Conservation (phyloP, 1,140 invertebrate species). For the Hetaerina americana region DNA sequence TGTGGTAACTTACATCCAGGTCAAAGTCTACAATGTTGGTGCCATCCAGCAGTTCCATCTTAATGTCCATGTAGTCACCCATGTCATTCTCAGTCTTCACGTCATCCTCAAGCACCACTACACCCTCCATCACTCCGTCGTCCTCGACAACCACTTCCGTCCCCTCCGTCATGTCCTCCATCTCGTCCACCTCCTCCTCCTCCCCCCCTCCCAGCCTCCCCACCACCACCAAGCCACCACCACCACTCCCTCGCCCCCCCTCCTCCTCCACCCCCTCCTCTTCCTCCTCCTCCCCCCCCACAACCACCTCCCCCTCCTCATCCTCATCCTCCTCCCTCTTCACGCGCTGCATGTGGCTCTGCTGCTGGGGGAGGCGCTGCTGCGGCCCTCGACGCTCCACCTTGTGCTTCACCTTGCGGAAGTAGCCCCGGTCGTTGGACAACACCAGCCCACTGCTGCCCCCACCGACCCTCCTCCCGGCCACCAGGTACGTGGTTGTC, state of each 20-base stretch:
- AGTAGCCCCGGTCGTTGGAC: not conserved
- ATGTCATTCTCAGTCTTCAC: constrained; percentile 36
- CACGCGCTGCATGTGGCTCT: constrained; percentile 12
- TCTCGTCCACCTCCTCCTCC: constrained; percentile 29
- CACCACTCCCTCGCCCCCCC: too few relatives aligned
- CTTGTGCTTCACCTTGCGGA: not conserved
- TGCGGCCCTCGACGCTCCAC: too few relatives aligned
- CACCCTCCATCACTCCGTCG: constrained; percentile 33
- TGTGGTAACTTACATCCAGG: constrained; percentile 31
- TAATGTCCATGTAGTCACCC: constrained; percentile 40
- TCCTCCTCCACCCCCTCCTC: constrained; percentile 35
- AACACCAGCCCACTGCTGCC: not conserved
- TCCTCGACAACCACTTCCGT: constrained; percentile 27
- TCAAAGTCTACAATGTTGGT: constrained; percentile 29
- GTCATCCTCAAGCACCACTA: constrained; percentile 29
- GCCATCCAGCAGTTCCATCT: constrained; percentile 37
- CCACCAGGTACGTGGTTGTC: not conserved
- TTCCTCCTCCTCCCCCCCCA: constrained; percentile 34
- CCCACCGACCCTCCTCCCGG: not conserved
- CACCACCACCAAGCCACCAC: constrained; percentile 36
- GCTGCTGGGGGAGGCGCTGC: too few relatives aligned
- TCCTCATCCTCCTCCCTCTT: constrained; percentile 37
- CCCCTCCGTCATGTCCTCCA: constrained; percentile 31
- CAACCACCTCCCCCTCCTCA: constrained; percentile 34
- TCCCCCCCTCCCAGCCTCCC: constrained; percentile 31